Conservation (phyloP, 2,797 vertebrate species). For the Sebastes oblongus region DNA sequence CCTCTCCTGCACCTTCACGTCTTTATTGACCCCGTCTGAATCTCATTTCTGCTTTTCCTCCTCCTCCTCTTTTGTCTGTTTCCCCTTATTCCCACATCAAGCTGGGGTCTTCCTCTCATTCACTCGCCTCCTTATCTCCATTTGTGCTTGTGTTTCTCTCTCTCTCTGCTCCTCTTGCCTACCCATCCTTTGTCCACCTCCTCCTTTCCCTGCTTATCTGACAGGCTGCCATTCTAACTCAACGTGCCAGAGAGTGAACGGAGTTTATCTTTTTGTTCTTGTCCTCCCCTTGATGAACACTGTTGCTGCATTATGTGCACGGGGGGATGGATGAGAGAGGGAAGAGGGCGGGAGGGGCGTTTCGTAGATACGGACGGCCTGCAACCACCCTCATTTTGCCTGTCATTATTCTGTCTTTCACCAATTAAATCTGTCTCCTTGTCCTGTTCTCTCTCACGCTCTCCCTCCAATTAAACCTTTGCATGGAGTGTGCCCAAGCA, state of each 20-base stretch:
- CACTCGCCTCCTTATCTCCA: conserved; percentile 24
- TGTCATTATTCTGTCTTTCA: conserved; percentile 20
- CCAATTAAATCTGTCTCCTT: conserved; percentile 41
- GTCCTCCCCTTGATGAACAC: conserved; percentile 43
- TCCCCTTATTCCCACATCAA: conserved; percentile 12
- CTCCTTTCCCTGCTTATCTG: conserved; percentile 45
- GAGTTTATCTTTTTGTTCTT: conserved; percentile 50
- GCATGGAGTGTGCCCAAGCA: conserved; percentile 26
- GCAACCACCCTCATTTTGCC: background rate
- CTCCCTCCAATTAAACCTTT: conserved; percentile 55
- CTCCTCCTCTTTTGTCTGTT: conserved; percentile 9
- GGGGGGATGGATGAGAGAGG: conserved; percentile 3
- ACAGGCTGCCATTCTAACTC: conserved; percentile 50
- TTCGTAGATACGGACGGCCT: background rate
- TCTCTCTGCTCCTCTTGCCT: background rate
- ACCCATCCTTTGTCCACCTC: conserved; percentile 37
- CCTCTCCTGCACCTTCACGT: conserved; percentile 1
- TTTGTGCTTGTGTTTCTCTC: conserved; percentile 24
- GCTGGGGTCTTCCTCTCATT: conserved; percentile 7
- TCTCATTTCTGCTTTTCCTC: conserved; percentile 9
- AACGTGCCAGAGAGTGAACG: conserved; percentile 22
- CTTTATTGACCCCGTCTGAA: conserved; percentile 18
- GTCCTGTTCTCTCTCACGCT: conserved; percentile 6
- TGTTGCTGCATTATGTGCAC: conserved; percentile 2
- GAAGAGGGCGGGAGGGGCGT: background rate